Conservation (phyloP, 2,113 vertebrate species). For the Labrus mixtus region DNA sequence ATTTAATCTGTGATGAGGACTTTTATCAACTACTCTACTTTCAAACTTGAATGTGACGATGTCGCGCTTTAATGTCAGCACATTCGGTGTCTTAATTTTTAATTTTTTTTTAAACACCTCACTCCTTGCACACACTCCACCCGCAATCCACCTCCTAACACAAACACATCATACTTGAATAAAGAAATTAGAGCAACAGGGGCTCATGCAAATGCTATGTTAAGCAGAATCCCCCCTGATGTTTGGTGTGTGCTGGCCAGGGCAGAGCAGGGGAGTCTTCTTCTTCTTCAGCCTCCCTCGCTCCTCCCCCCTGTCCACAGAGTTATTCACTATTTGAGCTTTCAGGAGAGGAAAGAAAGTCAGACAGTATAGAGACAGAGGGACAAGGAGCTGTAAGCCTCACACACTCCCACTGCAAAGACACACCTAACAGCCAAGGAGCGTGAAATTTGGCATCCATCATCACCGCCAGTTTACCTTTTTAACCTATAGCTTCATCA, state of each 20-base stretch:
- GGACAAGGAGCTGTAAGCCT: constrained; percentile 84
- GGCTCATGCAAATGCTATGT: constrained; percentile 46
- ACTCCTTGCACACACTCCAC: background rate
- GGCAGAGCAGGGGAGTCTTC: constrained; percentile 82
- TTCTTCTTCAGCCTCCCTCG: constrained; percentile 71
- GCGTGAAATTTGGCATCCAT: constrained; percentile 35
- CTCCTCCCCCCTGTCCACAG: constrained; percentile 90
- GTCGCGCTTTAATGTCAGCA: no score
- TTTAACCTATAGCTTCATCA: constrained; percentile 14
- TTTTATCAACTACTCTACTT: no score
- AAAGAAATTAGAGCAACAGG: constrained; percentile 26
- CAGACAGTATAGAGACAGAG: constrained; percentile 86
- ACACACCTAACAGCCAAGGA: constrained; percentile 19
- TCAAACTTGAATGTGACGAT: no score
- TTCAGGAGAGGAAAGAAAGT: constrained; percentile 85
- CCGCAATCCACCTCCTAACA: background rate
- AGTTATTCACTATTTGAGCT: constrained; percentile 89
- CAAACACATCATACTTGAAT: constrained; percentile 8
- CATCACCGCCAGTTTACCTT: background rate
- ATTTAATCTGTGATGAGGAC: no score
- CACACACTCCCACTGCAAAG: constrained; percentile 61
- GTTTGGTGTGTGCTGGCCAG: constrained; percentile 54
- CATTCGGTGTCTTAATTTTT: no score
- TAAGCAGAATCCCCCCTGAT: constrained; percentile 68
- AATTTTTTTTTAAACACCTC: background rate